Evolutionary conservation across 2,797 vertebrate species (phyloP).

Genomic region (Oryzias dopingdopingensis): DNA sequence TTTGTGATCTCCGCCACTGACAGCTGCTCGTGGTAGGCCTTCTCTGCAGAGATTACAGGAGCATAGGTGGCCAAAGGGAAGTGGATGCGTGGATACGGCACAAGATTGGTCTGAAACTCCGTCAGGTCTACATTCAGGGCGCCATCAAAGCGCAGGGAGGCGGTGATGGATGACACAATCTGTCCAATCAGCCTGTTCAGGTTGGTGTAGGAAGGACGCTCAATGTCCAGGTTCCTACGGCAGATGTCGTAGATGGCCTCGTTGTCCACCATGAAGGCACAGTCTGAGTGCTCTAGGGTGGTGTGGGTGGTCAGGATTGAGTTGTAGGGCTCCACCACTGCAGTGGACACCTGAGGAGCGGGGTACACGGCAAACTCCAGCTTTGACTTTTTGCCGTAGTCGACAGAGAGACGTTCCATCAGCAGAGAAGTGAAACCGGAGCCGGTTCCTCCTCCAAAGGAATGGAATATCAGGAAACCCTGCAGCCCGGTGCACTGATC

Average conservation of each 20-base stretch:
- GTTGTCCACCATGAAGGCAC: slow-evolving; percentile 81
- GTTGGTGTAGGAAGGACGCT: slow-evolving; percentile 81
- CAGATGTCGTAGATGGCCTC: slow-evolving; percentile 84
- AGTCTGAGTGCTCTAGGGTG: slow-evolving; percentile 80
- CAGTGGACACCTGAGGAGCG: slow-evolving; percentile 77
- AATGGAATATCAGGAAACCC: slow-evolving; percentile 80
- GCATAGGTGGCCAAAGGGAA: too few species aligned
- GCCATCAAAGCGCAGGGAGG: too few species aligned
- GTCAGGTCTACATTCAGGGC: slow-evolving; percentile 65
- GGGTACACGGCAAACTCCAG: slow-evolving; percentile 74
- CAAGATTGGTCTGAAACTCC: slow-evolving; percentile 81
- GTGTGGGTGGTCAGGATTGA: slow-evolving; percentile 82
- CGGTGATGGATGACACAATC: too few species aligned
- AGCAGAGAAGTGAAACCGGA: slow-evolving; percentile 84
- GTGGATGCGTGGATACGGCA: slow-evolving; percentile 75
- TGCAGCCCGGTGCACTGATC: slow-evolving; percentile 84
- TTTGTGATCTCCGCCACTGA: slow-evolving; percentile 65
- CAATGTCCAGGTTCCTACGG: slow-evolving; percentile 81
- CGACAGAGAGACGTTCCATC: slow-evolving; percentile 84
- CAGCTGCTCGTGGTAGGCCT: slow-evolving; percentile 76
- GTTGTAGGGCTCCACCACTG: slow-evolving; percentile 82
- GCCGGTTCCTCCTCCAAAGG: slow-evolving; percentile 82
- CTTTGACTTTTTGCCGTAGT: slow-evolving; percentile 80
- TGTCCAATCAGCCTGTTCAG: slow-evolving; percentile 79
- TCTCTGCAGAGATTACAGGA: too few species aligned